Percentiles rank a stretch among this genome's conserved stretches.
Evolutionary conservation across 2,888 invertebrate genomes (phyloP).

Genomic region (Dione juno): DNA sequence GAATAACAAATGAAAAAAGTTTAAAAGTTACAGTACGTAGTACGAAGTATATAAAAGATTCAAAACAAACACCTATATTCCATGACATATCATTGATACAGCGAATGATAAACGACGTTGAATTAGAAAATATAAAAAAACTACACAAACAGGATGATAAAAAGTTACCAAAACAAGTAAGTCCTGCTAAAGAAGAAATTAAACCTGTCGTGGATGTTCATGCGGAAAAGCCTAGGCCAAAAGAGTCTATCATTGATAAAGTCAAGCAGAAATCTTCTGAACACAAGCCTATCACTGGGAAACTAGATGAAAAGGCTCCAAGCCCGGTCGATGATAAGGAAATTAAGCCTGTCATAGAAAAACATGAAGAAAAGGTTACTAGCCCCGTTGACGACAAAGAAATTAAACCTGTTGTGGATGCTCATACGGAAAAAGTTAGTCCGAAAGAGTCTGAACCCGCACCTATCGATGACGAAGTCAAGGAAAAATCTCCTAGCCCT

Average conservation of each 20-base stretch:
- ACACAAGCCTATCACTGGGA: too few species aligned
- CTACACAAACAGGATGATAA: neutral
- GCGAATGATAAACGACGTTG: conserved; percentile 13
- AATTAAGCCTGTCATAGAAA: neutral
- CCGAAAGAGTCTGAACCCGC: neutral
- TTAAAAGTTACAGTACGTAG: conserved; percentile 38
- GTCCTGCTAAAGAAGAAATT: neutral
- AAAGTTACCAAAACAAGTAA: neutral
- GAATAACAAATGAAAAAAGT: conserved; percentile 39
- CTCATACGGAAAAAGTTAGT: neutral
- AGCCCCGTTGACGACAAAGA: conserved; percentile 20
- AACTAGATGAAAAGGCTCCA: conserved; percentile 26
- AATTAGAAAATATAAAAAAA: conserved; percentile 11
- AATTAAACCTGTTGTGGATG: neutral
- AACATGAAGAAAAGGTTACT: neutral
- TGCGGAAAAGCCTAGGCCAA: too few species aligned
- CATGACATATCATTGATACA: conserved; percentile 31
- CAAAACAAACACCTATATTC: conserved; percentile 5
- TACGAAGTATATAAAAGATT: conserved; percentile 32
- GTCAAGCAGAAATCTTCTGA: too few species aligned
- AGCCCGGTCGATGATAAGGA: conserved; percentile 32
- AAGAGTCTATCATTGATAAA: too few species aligned
- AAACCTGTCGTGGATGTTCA: neutral
- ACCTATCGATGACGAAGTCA: conserved; percentile 11
- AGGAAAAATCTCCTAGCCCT: conserved; percentile 36